A percentile compares a stretch with the other conserved stretches of the same genome.
phyloP scores from a whole-genome alignment of 35 echinoderm and acorn worm species.

The Ophioderma brevispina region DNA sequence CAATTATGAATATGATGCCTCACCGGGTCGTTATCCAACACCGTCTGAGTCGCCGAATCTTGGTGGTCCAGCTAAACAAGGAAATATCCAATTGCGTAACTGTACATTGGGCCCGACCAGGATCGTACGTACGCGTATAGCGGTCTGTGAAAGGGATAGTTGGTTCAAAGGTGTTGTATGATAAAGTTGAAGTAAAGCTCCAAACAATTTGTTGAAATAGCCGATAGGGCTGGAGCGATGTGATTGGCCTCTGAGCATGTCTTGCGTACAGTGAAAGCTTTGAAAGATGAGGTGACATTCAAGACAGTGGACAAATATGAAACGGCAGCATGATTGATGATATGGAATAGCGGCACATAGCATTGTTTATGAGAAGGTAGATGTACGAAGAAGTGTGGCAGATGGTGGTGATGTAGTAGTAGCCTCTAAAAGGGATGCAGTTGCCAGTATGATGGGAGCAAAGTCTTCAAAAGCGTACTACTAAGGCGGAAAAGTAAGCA shows the following conservation, averaged over 20 bases:
- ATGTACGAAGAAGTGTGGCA: too few relatives aligned
- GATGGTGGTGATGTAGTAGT: too few relatives aligned
- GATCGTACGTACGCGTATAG: not conserved
- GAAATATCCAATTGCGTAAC: not conserved
- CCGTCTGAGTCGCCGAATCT: not conserved
- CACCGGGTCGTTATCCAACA: not conserved
- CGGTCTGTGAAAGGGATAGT: not conserved
- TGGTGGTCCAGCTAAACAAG: not conserved
- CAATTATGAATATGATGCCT: not conserved
- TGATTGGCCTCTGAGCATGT: not conserved
- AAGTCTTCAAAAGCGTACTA: too few relatives aligned
- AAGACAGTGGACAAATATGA: not conserved
- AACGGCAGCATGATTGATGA: too few relatives aligned
- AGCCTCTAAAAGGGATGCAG: too few relatives aligned
- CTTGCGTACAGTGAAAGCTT: not conserved
- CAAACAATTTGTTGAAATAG: not conserved
- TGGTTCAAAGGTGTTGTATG: not conserved
- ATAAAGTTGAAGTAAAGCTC: not conserved
- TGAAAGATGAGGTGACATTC: not conserved
- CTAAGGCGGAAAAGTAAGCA: too few relatives aligned
- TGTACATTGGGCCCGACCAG: not conserved
- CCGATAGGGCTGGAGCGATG: not conserved
- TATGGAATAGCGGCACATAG: too few relatives aligned
- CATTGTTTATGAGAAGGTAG: too few relatives aligned
- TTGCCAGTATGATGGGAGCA: too few relatives aligned